Evolutionary conservation across 2,797 vertebrate species (phyloP).

Genomic region (Hemibagrus guttatus): DNA sequence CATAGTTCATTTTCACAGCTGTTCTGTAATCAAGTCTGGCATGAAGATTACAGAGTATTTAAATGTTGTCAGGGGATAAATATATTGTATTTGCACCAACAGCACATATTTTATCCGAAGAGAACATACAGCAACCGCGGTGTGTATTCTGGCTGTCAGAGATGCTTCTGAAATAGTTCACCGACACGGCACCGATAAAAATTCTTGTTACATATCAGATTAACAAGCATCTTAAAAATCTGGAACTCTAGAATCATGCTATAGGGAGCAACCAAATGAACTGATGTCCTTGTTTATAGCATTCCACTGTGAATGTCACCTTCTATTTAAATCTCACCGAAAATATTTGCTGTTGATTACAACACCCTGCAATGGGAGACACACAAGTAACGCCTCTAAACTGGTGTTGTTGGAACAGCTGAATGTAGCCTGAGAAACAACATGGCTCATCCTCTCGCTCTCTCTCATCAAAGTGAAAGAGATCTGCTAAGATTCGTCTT

Average conservation of each 20-base stretch:
- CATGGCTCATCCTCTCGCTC: background rate
- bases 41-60: background rate
- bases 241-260: background rate
- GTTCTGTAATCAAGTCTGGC: background rate
- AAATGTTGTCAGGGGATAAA: background rate
- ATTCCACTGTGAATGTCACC: conserved; percentile 44
- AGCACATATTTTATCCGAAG: background rate
- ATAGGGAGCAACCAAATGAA: conserved; percentile 14
- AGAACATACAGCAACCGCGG: conserved; percentile 4
- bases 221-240: background rate
- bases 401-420: conserved; percentile 29
- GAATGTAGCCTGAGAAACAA: conserved; percentile 12
- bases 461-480: background rate
- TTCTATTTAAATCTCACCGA: conserved; percentile 50
- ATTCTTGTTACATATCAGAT: background rate
- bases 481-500: background rate
- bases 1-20: conserved; percentile 22
- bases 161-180: background rate
- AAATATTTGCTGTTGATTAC: conserved; percentile 50
- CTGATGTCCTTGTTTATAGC: conserved; percentile 38
- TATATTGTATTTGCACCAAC: background rate
- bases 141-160: background rate
- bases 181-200: conserved; percentile 1
- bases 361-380: conserved; percentile 27
- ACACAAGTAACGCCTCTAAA: conserved; percentile 15